Evolutionary conservation across 1,140 invertebrate species (phyloP).

Genomic region (Eupristina koningsbergeri): DNA sequence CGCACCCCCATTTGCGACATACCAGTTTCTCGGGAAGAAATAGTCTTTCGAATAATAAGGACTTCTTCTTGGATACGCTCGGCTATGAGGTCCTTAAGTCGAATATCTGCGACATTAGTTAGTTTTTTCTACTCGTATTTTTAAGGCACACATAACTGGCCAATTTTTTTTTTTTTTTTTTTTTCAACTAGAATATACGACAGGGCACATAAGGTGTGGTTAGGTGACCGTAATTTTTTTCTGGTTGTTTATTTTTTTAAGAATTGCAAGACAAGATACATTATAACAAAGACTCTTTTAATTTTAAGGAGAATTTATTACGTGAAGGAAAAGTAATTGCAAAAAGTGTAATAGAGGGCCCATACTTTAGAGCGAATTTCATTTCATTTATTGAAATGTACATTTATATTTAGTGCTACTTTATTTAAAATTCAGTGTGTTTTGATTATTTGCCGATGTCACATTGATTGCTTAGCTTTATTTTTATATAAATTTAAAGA

Average conservation of each 20-base stretch:
- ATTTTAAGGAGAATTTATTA: neutral
- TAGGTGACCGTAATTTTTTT: neutral
- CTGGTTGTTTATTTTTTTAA: constrained; percentile 4
- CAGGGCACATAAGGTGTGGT: neutral
- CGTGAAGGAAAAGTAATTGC: neutral
- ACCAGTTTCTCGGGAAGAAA: neutral
- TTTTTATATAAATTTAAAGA: neutral
- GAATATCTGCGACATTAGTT: no score
- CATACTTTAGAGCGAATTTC: neutral
- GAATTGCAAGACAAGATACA: neutral
- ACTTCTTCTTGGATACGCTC: constrained; percentile 11
- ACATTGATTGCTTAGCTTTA: no score
- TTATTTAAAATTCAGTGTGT: no score
- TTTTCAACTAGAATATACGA: no score
- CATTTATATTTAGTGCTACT: neutral
- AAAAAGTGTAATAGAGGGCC: neutral
- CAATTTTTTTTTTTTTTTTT: no score
- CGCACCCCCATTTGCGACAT: neutral
- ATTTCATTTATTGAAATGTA: neutral
- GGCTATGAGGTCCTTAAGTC: no score
- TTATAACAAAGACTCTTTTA: no score
- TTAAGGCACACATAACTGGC: no score
- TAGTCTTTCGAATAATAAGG: constrained; percentile 25
- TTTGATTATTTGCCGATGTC: no score
- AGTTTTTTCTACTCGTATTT: no score